Conservation (phyloP, 2,888 invertebrate species). For the Nesidiocoris tenuis region DNA sequence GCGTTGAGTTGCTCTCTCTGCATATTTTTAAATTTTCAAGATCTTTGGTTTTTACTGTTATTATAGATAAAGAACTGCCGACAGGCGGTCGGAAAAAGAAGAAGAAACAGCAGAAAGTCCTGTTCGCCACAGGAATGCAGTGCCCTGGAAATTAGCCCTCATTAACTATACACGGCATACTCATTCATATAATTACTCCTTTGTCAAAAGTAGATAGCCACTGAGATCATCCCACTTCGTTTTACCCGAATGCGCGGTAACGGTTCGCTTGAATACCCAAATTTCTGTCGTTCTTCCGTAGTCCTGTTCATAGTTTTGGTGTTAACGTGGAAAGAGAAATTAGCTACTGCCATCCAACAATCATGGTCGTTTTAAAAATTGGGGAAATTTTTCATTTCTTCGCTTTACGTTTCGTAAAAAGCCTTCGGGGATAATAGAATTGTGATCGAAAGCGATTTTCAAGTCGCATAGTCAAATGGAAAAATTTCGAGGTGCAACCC, state of each 20-base stretch:
- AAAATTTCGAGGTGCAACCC: no score
- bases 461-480: no score
- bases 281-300: background rate
- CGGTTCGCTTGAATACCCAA: background rate
- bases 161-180: background rate
- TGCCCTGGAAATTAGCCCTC: constrained; percentile 34
- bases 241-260: no score
- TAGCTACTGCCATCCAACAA: background rate
- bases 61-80: constrained; percentile 25
- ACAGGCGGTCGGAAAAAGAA: constrained; percentile 60
- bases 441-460: no score
- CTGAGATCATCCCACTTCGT: background rate
- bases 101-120: constrained; percentile 73
- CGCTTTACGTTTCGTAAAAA: no score
- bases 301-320: background rate
- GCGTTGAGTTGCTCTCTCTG: no score
- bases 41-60: background rate
- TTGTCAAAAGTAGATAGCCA: background rate
- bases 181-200: background rate
- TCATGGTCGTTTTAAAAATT: no score
- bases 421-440: no score
- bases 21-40: no score
- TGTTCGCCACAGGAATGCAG: constrained; percentile 66
- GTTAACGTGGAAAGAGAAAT: no score
- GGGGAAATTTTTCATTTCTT: no score